Conservation (phyloP, 2,797 vertebrate species). For the Myotis pilosus region DNA sequence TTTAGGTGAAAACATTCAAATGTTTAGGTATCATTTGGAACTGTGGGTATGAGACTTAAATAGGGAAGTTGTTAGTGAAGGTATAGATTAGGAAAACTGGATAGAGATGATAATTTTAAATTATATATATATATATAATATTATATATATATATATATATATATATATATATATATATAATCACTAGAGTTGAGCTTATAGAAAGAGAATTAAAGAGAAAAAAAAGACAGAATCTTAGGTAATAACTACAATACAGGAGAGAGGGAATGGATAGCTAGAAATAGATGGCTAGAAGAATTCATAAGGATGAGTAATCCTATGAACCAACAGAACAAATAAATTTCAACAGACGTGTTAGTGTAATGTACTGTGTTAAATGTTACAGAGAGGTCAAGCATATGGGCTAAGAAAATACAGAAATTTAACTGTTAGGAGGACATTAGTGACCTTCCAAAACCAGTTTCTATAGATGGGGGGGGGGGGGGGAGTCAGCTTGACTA, state of each 20-base stretch:
- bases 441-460: background rate
- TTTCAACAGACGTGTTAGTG: background rate
- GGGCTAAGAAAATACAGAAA: background rate
- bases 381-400: background rate
- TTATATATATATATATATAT: background rate
- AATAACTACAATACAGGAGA: background rate
- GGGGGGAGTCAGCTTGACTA: background rate
- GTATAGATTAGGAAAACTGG: background rate
- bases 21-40: background rate
- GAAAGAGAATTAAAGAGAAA: slow-evolving; percentile 2
- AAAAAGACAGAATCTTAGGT: background rate
- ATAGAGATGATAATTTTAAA: background rate
- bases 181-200: background rate
- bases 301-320: background rate
- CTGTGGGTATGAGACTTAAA: background rate
- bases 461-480: background rate
- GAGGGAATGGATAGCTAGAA: background rate
- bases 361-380: background rate
- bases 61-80: background rate
- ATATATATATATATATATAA: background rate
- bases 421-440: background rate
- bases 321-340: background rate
- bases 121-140: background rate
- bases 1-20: background rate
- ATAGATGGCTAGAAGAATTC: background rate